Base-by-base conservation (phyloP, 2,113 vertebrate genomes). In the Solenodon paradoxus region DNA sequence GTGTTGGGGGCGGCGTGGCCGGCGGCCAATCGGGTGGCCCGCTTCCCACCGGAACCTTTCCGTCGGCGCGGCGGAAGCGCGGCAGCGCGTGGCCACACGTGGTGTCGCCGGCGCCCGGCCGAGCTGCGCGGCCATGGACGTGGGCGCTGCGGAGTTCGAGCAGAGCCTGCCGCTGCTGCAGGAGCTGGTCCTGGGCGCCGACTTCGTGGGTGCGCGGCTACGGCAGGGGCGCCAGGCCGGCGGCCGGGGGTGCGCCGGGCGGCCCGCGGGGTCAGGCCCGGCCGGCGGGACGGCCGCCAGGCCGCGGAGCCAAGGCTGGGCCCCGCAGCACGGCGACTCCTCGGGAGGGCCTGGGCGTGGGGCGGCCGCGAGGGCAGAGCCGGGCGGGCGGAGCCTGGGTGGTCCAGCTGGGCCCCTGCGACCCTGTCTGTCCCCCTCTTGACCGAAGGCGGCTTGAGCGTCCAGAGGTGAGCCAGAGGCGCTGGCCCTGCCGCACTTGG, bases 121-220 rank as follows among this genome's bases (percentile, higher is more conserved):
- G 7, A 32, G 83, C 64, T 35, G 69, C 32, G 85, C 1, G 5
- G 59, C 55, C 2, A 98, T 98, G 98, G 98, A 98, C 1, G 80
- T 98, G 86, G 89, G 93, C 0, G 98, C 97, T 0, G 91, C 80
- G 0, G 53, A 38, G 6, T 98, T 98, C 20, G 89, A 96, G 49
- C 40, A 71, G 88, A 11, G 16, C 8, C 69, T 98, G 3, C 97
- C 97, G 2, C 1, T 63, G 47, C 92, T 98, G 79, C 95, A 91
- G 90, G 92, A 81, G 28, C 97, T 94, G 0, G 13, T 98, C 15
- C 11, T 53, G 15, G 86, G 84, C 1, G 96, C 98, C 0, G 94
- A 98, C 26, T 98, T 98, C 57, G 84, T 98, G 88, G 98, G 98
- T 98, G 83, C 1, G 82, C n/a, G n/a, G n/a, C n/a, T n/a, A n/a